These are phyloP conservation scores for Hypercompe scribonia DNA, from an alignment of 2,888 invertebrate species.

Conservation along the genomic window DNA sequence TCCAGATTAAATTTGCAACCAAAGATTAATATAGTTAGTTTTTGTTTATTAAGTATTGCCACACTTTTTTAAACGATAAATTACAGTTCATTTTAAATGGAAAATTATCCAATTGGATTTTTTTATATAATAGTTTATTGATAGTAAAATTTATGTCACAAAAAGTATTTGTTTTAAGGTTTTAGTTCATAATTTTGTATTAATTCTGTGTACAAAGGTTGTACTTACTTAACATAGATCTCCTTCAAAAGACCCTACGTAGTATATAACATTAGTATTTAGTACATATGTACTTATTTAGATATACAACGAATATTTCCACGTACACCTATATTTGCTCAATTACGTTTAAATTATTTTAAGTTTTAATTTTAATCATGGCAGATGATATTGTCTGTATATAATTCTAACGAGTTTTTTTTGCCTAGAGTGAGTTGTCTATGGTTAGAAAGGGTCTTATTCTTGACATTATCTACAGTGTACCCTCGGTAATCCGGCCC, in stretches of 20 bases:
- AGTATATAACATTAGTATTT: constrained; percentile 11
- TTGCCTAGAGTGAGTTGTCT: too few relatives aligned
- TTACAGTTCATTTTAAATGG: too few relatives aligned
- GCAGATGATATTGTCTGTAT: neutral
- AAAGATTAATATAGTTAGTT: neutral
- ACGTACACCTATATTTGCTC: constrained; percentile 79
- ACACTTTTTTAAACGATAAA: too few relatives aligned
- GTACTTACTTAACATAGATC: constrained; percentile 52
- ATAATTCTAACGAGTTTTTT: too few relatives aligned
- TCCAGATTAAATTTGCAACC: neutral
- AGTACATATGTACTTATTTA: constrained; percentile 33
- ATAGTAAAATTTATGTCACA: too few relatives aligned
- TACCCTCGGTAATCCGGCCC: too few relatives aligned
- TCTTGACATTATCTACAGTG: too few relatives aligned
- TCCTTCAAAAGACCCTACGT: constrained; percentile 56
- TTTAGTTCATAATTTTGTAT: neutral
- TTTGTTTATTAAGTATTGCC: too few relatives aligned
- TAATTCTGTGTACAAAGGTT: neutral
- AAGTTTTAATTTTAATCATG: constrained; percentile 18
- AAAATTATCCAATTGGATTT: too few relatives aligned
- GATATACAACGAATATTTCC: constrained; percentile 48
- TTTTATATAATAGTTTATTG: too few relatives aligned
- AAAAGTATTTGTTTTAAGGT: neutral
- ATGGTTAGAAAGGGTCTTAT: too few relatives aligned
- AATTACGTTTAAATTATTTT: constrained; percentile 56